Percentiles rank a stretch among this genome's conserved stretches.
Evolutionary conservation across 2,888 invertebrate genomes (phyloP).

Genomic region (Theretra japonica): DNA sequence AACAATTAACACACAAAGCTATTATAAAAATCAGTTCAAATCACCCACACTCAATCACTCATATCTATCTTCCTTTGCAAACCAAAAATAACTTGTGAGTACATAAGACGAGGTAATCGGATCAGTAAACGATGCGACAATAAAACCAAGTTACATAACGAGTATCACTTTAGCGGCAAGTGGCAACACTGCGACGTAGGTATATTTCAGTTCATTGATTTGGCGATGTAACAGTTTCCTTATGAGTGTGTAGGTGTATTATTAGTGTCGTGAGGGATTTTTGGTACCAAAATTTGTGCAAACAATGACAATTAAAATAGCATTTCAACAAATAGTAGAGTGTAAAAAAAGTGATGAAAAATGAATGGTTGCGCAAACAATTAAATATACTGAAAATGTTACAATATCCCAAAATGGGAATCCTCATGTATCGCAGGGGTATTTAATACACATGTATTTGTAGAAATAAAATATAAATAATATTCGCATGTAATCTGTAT

Average conservation of each 20-base stretch:
- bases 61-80: background rate
- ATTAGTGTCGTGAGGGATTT: background rate
- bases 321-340: too few species aligned
- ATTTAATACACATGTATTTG: too few species aligned
- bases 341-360: background rate
- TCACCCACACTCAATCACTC: too few species aligned
- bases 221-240: background rate
- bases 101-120: background rate
- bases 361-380: background rate
- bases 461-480: too few species aligned
- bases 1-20: too few species aligned
- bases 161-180: background rate
- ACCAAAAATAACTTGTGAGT: background rate
- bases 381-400: background rate
- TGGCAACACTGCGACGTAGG: background rate
- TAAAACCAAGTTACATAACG: slow-evolving; percentile 1
- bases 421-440: too few species aligned
- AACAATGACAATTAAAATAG: too few species aligned
- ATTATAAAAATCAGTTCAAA: too few species aligned
- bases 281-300: background rate
- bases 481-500: too few species aligned
- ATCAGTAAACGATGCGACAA: background rate
- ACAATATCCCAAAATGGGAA: too few species aligned
- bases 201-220: background rate
- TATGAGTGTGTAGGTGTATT: background rate